phyloP scores from a whole-genome alignment of 2,797 vertebrate genomes.

The Tadarida brasiliensis region DNA sequence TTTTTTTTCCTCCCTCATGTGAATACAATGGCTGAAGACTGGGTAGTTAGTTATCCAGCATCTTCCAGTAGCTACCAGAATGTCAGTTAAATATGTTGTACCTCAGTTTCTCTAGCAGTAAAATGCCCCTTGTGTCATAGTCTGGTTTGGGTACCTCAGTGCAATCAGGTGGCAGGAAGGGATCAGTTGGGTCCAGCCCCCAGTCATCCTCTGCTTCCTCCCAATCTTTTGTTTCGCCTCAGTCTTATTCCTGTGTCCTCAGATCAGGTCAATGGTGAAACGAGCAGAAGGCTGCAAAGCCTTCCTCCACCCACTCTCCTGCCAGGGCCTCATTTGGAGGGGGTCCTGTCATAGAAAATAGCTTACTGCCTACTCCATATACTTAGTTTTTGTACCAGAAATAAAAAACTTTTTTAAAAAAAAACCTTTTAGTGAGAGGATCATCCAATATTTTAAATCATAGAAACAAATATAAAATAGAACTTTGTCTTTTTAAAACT shows the following conservation, averaged over 20 bases:
- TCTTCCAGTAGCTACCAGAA: conserved; percentile 20
- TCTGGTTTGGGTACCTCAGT: background rate
- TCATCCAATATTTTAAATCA: conserved; percentile 38
- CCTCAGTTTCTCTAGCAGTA: conserved; percentile 18
- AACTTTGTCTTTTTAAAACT: conserved; percentile 10
- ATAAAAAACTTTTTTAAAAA: background rate
- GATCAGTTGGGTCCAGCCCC: background rate
- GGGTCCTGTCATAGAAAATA: background rate
- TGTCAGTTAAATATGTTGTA: background rate
- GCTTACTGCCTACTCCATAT: background rate
- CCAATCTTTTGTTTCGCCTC: background rate
- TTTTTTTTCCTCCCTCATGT: background rate
- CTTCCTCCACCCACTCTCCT: background rate
- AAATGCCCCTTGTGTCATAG: background rate
- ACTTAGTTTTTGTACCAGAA: conserved; percentile 34
- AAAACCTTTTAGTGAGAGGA: conserved; percentile 5
- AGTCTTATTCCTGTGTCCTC: background rate
- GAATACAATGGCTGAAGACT: conserved; percentile 2
- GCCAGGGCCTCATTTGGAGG: background rate
- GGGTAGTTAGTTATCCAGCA: background rate
- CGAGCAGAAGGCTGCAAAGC: background rate
- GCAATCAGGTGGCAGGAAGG: background rate
- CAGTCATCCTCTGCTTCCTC: background rate
- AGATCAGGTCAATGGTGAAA: background rate
- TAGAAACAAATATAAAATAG: conserved; percentile 7